Conservation (phyloP, 2,888 invertebrate species). For the Dendrolimus houi region DNA sequence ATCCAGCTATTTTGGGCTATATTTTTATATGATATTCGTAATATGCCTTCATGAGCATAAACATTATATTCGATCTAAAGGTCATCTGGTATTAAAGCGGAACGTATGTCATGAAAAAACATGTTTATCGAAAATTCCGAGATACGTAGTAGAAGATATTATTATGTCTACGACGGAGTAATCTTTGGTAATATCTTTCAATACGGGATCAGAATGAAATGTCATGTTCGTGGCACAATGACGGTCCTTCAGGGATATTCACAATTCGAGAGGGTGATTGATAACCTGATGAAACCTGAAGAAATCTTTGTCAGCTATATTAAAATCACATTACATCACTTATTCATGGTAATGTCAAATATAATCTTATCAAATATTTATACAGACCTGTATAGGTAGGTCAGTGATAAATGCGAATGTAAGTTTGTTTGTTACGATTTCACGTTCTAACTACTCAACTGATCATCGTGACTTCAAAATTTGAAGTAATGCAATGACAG, state of each 20-base stretch:
- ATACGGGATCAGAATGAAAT: conserved; percentile 6
- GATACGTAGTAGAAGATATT: neutral
- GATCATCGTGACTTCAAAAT: no score
- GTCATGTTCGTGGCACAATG: neutral
- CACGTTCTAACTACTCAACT: no score
- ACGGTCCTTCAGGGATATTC: conserved; percentile 3
- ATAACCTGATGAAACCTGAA: conserved; percentile 3
- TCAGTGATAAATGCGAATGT: no score
- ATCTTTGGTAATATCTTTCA: conserved; percentile 18
- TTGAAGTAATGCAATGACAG: no score
- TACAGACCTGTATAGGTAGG: no score
- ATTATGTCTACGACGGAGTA: neutral
- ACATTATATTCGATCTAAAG: no score
- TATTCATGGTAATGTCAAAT: no score
- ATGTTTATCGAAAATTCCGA: neutral
- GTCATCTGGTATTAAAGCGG: neutral
- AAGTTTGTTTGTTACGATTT: no score
- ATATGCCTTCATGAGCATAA: no score
- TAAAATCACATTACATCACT: neutral
- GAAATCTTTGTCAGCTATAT: neutral
- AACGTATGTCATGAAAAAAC: neutral
- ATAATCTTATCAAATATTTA: no score
- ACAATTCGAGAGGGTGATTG: conserved; percentile 5
- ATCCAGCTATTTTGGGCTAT: no score
- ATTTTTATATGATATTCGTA: no score